Evolutionary conservation across 2,888 invertebrate genomes (phyloP), one percentile per base, ranked within the genome.

Genomic region (Tetramorium bicarinatum): DNA sequence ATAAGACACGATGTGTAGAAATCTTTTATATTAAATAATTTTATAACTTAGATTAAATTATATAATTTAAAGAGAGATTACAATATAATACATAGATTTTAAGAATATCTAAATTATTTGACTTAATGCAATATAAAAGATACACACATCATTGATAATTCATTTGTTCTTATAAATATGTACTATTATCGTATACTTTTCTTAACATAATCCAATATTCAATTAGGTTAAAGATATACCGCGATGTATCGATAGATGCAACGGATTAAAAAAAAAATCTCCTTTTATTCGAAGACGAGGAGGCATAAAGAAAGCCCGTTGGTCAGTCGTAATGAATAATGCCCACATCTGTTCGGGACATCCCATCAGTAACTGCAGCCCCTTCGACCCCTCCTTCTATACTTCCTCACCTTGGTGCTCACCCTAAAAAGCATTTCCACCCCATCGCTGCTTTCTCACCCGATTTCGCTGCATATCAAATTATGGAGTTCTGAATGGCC

Each of bases 401-500:
- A 72, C 72, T 80, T 84, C 86, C 87, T 89, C 86, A 87, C 89
- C 86, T 86, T 90, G 82, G 85, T 83, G 72, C 85, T 84, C 85
- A 83, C 89, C 91, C 91, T 88, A 90, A 92, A 92, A 91, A 90
- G 92, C 92, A 92, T 93, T 92, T 93, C 90, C 93, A 91, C 91
- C 91, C 92, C 88, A 92, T 92, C 90, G 87, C 90, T 88, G 91
- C 90, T 89, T 93, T 90, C 92, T 93, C 92, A 83, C 90, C 88
- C 92, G 91, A 93, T 93, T 93, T 92, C 91, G 93, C 92, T 93
- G 94, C 94, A 94, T 94, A 94, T 94, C 93, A 93, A 94, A 94
- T 94, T 94, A 94, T 94, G 93, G 94, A 93, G 90, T 92, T 92
- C 92, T 91, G 93, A 94, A 94, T 94, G 94, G 94, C 93, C 94